Conservation (phyloP, 2,797 vertebrate species). For the Gallinago solitaria region DNA sequence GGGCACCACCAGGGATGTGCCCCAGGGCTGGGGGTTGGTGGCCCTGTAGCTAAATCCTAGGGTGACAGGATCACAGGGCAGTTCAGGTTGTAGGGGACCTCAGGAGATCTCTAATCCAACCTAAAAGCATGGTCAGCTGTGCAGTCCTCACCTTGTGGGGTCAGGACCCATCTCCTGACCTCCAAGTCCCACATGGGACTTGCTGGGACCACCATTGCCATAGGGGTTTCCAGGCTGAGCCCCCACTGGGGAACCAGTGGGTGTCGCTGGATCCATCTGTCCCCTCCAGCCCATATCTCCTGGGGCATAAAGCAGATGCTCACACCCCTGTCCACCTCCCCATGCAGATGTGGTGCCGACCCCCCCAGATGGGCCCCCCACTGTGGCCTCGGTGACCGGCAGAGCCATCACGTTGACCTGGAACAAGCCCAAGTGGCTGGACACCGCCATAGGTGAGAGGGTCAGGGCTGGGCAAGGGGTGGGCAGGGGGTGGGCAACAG, state of each 20-base stretch:
- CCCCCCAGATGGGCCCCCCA: constrained; percentile 90
- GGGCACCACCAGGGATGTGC: neutral
- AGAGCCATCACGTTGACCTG: constrained; percentile 88
- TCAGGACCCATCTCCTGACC: neutral
- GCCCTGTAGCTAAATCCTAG: accelerated
- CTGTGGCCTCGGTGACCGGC: constrained; percentile 87
- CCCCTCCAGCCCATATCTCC: neutral
- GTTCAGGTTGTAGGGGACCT: neutral
- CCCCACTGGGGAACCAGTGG: neutral
- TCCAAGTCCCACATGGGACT: neutral
- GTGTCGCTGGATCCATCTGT: neutral
- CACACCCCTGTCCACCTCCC: neutral
- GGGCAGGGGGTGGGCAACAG: neutral
- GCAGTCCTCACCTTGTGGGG: neutral
- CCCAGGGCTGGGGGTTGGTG: accelerated
- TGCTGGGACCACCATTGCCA: neutral
- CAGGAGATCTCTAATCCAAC: neutral
- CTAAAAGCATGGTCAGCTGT: neutral
- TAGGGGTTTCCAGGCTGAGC: neutral
- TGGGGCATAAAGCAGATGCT: accelerated
- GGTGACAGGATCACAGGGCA: neutral
- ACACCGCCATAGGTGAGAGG: constrained; percentile 90
- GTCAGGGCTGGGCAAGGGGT: neutral
- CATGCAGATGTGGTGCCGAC: constrained; percentile 92
- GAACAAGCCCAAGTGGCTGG: constrained; percentile 92